Evolutionary conservation across 2,113 vertebrate species (phyloP).

Genomic region (Empidonax traillii): DNA sequence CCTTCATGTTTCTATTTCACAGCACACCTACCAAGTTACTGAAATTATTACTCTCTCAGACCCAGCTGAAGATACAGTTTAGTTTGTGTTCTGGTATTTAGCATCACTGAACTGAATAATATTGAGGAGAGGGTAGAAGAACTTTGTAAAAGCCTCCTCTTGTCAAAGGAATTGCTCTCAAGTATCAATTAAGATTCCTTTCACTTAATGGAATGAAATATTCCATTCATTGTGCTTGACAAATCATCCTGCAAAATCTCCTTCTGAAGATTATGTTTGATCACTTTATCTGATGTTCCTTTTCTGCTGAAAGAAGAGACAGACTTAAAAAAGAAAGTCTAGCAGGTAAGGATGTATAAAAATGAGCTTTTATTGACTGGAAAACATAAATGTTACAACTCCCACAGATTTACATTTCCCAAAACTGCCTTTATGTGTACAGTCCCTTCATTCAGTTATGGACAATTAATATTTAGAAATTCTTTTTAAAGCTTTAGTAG

Average conservation of each 20-base stretch:
- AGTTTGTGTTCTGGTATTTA: not conserved
- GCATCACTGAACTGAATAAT: not conserved
- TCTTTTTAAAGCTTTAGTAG: not conserved
- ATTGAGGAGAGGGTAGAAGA: not conserved
- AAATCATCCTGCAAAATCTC: not conserved
- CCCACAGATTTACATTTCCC: not conserved
- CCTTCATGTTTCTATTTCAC: not conserved
- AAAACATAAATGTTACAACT: not conserved
- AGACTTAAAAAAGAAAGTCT: not conserved
- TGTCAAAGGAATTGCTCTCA: slow-evolving; percentile 4
- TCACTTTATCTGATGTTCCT: not conserved
- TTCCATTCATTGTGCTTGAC: not conserved
- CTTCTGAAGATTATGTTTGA: not conserved
- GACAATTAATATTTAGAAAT: not conserved
- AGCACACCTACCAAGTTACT: not conserved
- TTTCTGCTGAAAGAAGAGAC: not conserved
- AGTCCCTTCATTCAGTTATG: not conserved
- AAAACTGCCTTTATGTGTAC: not conserved
- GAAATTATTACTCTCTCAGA: not conserved
- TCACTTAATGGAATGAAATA: not conserved
- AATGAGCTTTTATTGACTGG: not conserved
- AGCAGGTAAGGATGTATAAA: not conserved
- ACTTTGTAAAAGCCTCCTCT: not conserved
- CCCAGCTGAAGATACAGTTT: not conserved
- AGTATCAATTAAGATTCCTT: slow-evolving; percentile 20